Conservation (phyloP, 2,113 vertebrate species). For the Platichthys stellatus region DNA sequence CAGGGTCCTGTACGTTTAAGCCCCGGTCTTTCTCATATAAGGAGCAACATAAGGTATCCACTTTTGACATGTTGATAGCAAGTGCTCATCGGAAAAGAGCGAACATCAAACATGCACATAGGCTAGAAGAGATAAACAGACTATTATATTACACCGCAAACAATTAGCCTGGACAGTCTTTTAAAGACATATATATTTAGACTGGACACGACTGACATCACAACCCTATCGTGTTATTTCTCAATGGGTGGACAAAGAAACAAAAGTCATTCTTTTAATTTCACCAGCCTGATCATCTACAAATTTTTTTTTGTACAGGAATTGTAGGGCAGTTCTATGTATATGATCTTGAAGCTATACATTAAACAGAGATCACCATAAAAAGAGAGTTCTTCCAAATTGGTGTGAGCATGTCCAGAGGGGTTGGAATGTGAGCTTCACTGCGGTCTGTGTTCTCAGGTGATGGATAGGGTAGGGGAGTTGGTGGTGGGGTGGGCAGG, state of each 20-base stretch:
- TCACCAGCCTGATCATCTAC: not conserved
- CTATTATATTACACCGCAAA: slow-evolving; percentile 54
- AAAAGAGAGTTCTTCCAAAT: slow-evolving; percentile 58
- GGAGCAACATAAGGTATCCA: slow-evolving; percentile 45
- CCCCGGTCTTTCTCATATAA: slow-evolving; percentile 41
- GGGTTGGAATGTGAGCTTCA: slow-evolving; percentile 72
- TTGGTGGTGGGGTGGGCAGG: slow-evolving; percentile 68
- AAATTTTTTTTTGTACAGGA: not conserved
- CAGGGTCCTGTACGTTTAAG: slow-evolving; percentile 58
- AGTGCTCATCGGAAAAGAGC: slow-evolving; percentile 45
- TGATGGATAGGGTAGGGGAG: slow-evolving; percentile 75
- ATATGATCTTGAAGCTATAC: slow-evolving; percentile 11
- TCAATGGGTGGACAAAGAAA: not conserved
- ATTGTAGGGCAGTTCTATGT: not conserved
- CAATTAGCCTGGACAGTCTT: slow-evolving; percentile 38
- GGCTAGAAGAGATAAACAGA: slow-evolving; percentile 23
- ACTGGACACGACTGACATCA: slow-evolving; percentile 3
- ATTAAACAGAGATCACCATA: slow-evolving; percentile 48
- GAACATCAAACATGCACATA: slow-evolving; percentile 39
- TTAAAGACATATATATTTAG: slow-evolving; percentile 40
- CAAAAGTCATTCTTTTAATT: not conserved
- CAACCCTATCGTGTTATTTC: not conserved
- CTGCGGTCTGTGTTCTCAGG: slow-evolving; percentile 77
- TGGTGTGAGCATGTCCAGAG: slow-evolving; percentile 70
- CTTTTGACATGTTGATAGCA: slow-evolving; percentile 68